Evolutionary conservation across 1,140 invertebrate species (phyloP).

Genomic region (Drosophila teissieri): DNA sequence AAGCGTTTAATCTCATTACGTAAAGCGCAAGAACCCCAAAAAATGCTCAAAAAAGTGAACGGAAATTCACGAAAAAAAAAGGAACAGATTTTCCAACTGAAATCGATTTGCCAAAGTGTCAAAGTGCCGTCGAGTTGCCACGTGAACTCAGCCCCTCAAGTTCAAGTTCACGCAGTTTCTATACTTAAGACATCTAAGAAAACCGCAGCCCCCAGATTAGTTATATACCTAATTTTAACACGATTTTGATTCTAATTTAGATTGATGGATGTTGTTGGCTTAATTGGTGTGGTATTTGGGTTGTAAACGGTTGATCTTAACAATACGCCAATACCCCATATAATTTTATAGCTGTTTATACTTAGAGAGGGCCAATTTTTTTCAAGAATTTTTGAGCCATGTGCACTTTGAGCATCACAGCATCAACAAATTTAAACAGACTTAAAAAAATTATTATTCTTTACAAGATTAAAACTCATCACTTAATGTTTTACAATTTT

Average conservation of each 20-base stretch:
- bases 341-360: conserved; percentile 37
- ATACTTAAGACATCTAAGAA: conserved; percentile 18
- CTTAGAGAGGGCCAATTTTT: conserved; percentile 6
- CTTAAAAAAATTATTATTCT: too few relatives aligned
- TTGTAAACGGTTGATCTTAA: conserved; percentile 19
- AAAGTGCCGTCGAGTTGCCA: conserved; percentile 44
- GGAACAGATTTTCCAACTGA: conserved; percentile 49
- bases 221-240: conserved; percentile 38
- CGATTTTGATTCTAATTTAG: conserved; percentile 52
- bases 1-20: conserved; percentile 79
- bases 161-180: conserved; percentile 64
- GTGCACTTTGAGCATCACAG: conserved; percentile 3
- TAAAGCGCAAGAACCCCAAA: conserved; percentile 55
- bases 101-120: conserved; percentile 74
- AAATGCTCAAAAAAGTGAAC: conserved; percentile 15
- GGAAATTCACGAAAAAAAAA: conserved; percentile 18
- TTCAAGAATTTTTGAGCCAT: conserved; percentile 22
- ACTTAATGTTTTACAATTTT: not conserved
- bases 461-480: too few relatives aligned
- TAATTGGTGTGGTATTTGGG: conserved; percentile 4
- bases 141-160: conserved; percentile 63
- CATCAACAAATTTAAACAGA: too few relatives aligned
- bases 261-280: conserved; percentile 59
- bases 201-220: conserved; percentile 10
- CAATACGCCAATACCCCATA: not conserved